These are phyloP conservation scores for Parazoanthus swiftii DNA, from an alignment of 92 coral and sea anemone genomes.

Conservation along the genomic window DNA sequence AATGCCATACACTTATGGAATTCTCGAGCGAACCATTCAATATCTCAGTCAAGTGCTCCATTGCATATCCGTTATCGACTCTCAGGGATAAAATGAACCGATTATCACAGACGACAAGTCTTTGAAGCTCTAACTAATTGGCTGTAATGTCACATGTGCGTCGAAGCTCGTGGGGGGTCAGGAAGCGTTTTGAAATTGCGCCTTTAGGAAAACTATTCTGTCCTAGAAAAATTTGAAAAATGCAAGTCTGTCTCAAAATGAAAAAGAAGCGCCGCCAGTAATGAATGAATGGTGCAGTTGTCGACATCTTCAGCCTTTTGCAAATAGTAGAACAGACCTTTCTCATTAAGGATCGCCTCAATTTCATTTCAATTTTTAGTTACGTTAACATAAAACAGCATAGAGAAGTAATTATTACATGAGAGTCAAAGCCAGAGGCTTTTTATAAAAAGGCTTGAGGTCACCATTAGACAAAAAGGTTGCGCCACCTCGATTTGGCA, in stretches of 20 bases:
- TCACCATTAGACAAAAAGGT: no score
- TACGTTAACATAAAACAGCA: no score
- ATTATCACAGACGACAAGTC: neutral
- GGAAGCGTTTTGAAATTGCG: neutral
- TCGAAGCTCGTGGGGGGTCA: neutral
- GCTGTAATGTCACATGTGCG: neutral
- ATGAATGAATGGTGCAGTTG: constrained; percentile 3
- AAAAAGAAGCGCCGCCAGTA: neutral
- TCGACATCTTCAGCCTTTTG: neutral
- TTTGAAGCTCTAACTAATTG: neutral
- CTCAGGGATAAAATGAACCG: neutral
- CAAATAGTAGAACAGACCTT: neutral
- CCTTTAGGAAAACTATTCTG: neutral
- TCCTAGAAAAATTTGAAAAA: neutral
- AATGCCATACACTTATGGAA: neutral
- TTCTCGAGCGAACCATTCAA: neutral
- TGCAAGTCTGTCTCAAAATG: neutral
- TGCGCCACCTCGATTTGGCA: no score
- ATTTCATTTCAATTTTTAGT: neutral
- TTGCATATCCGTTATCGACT: constrained; percentile 1
- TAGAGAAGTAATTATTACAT: no score
- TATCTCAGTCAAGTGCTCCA: neutral
- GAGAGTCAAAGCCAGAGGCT: no score
- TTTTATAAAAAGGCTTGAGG: no score
- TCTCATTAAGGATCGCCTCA: neutral